Evolutionary conservation across 2,113 vertebrate genomes (phyloP).

Genomic region (Equus quagga): DNA sequence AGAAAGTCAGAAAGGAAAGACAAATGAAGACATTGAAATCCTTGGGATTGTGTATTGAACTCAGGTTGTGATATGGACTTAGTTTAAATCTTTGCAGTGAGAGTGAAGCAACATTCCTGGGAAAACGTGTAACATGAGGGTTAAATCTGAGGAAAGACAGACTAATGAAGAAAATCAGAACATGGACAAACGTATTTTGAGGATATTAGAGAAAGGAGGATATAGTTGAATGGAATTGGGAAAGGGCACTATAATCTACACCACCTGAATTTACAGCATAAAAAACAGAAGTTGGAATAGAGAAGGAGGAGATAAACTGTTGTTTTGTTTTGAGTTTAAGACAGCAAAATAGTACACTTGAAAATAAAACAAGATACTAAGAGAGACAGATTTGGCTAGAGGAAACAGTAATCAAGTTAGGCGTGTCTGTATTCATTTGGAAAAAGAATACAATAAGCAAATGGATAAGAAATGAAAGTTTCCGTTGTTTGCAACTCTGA

Average conservation of each 20-base stretch:
- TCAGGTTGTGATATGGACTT: not conserved
- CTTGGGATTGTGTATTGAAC: not conserved
- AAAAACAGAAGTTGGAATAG: not conserved
- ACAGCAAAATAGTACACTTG: not conserved
- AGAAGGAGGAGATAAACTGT: not conserved
- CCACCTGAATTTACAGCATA: not conserved
- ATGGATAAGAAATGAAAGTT: not conserved
- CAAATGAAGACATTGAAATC: not conserved
- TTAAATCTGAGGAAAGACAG: not conserved
- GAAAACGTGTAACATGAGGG: not conserved
- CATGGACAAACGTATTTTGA: not conserved
- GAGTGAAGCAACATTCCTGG: not conserved
- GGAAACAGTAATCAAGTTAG: not conserved
- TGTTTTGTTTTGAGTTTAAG: not conserved
- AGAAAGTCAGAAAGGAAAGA: not conserved
- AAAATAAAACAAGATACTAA: slow-evolving; percentile 45
- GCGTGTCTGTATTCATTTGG: not conserved
- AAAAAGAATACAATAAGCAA: not conserved
- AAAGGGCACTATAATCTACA: not conserved
- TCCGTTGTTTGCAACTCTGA: slow-evolving; percentile 14
- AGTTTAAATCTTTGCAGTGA: slow-evolving; percentile 33
- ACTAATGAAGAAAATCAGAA: not conserved
- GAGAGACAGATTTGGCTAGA: not conserved
- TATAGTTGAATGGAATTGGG: not conserved
- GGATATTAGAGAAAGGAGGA: not conserved